phyloP scores from a whole-genome alignment of 2,888 invertebrate genomes.

The Cephalotes varians region DNA sequence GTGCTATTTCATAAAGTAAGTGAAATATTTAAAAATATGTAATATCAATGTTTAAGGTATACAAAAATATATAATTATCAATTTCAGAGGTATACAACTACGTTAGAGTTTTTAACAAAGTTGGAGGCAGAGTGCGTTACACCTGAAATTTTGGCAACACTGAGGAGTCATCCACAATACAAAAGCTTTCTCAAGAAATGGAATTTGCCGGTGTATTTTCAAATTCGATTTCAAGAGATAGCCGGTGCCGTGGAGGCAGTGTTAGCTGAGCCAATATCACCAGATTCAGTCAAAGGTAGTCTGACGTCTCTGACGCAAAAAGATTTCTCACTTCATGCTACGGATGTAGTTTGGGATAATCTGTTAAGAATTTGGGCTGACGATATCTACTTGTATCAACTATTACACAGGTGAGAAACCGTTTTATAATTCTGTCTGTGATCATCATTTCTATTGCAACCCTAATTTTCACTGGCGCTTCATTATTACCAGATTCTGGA shows the following conservation, averaged over 20 bases:
- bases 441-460: conserved; percentile 19
- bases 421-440: background rate
- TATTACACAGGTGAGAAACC: conserved; percentile 87
- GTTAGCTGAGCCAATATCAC: conserved; percentile 79
- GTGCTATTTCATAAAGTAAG: conserved; percentile 91
- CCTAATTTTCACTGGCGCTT: background rate
- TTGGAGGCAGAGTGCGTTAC: conserved; percentile 90
- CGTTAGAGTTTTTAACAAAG: conserved; percentile 91
- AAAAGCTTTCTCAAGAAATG: conserved; percentile 94
- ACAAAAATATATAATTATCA: conserved; percentile 29
- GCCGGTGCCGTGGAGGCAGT: conserved; percentile 88
- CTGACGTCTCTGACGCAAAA: conserved; percentile 68
- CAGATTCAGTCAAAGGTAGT: conserved; percentile 75
- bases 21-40: background rate
- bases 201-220: conserved; percentile 98
- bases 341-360: conserved; percentile 87
- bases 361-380: conserved; percentile 91
- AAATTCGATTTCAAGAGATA: conserved; percentile 97
- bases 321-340: conserved; percentile 84
- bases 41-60: background rate
- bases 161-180: conserved; percentile 91
- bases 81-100: conserved; percentile 90
- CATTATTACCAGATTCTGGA: conserved; percentile 91
- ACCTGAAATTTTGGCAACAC: conserved; percentile 87
- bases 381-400: conserved; percentile 92